phyloP scores from a whole-genome alignment of 2,113 vertebrate genomes.

The Brachypteracias leptosomus region DNA sequence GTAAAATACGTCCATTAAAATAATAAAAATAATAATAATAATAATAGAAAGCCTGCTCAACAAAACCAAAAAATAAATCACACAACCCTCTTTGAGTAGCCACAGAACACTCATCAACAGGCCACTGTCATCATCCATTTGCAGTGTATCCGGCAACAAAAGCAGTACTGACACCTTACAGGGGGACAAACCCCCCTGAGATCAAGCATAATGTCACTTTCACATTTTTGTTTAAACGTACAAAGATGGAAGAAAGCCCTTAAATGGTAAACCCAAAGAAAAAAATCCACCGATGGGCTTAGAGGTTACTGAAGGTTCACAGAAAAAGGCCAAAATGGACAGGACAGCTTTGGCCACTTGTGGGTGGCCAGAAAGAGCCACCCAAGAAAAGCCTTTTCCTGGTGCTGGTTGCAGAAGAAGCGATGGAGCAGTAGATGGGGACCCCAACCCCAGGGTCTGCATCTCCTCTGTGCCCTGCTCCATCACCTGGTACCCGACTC shows the following conservation, averaged over 20 bases:
- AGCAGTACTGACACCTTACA: background rate
- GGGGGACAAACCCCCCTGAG: background rate
- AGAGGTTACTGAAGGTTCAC: slow-evolving; percentile 6
- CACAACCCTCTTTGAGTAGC: background rate
- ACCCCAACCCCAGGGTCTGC: background rate
- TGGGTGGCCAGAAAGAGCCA: background rate
- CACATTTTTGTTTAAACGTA: slow-evolving; percentile 49
- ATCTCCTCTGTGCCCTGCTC: background rate
- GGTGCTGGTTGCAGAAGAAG: background rate
- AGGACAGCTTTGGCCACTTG: background rate
- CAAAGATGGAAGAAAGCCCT: slow-evolving; percentile 47
- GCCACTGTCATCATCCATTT: background rate
- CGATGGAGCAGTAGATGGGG: background rate
- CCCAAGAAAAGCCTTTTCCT: slow-evolving; percentile 25
- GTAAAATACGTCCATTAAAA: slow-evolving; percentile 26
- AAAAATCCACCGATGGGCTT: background rate
- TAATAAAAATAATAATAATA: background rate
- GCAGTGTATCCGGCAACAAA: background rate
- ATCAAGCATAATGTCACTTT: slow-evolving; percentile 21
- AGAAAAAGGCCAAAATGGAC: background rate
- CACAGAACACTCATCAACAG: background rate
- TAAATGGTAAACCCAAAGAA: slow-evolving; percentile 47
- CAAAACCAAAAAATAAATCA: background rate
- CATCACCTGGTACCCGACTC: background rate
- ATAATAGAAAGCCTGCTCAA: background rate